Evolutionary conservation across 2,797 vertebrate species (phyloP), one percentile per base, ranked within the genome.

Genomic region (Scyliorhinus canicula): DNA sequence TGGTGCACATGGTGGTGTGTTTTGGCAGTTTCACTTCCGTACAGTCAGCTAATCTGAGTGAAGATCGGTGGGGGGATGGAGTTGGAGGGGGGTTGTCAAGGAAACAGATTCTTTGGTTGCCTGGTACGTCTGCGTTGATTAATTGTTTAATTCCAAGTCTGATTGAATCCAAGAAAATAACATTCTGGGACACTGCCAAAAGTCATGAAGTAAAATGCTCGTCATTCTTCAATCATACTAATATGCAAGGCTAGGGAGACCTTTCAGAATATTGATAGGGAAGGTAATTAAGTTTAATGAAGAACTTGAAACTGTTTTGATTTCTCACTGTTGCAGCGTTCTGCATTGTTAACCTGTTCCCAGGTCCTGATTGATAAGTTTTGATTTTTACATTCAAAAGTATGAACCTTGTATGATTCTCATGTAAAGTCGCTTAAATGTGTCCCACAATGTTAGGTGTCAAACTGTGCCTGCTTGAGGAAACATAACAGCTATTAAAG

Each of bases 101-200:
- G 52, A 57, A n/a, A 88, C 50, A 57, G 52, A 88, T 88, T 60
- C 85, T 57, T 57, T 28, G 50, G 12, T 0, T 60, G 85, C 55
- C 85, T n/a, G 52, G 3, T 57, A 31, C 31, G 85, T 19, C 85
- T 57, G 28, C 14, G 52, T 57, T 88, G 85, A 88, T 88, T 60
- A 88, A 88, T 88, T 57, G 52, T n/a, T 88, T 57, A 88, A 88
- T 57, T 88, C 55, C 85, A 88, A 16, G 52, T 28, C 85, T 60
- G 85, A 88, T 35, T 88, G 85, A 35, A n/a, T 88, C 85, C 85
- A n/a, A 35, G 52, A 57, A 55, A 88, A 31, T 50, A 85, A 50
- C 35, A 5, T 19, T 86, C 47, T 86, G 84, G n/a, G 84, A 85
- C 24, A 28, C n/a, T 35, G 52, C 52, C 82, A 85, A 85, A 52